Conservation (phyloP, 2,888 invertebrate species). For the Scaeva pyrastri region DNA sequence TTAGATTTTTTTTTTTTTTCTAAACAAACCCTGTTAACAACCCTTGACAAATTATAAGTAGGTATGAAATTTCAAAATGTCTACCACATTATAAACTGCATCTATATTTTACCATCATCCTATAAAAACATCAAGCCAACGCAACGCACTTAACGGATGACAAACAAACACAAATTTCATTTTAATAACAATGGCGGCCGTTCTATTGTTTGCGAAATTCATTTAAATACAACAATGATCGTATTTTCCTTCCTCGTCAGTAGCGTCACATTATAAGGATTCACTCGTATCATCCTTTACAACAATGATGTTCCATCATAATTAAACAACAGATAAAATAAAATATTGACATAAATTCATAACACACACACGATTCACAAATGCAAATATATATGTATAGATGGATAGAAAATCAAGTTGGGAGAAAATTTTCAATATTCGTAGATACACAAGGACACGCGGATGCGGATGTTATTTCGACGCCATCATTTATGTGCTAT, state of each 20-base stretch:
- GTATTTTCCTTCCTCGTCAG: not conserved
- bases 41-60: not conserved
- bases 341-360: conserved; percentile 73
- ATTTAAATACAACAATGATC: conserved; percentile 42
- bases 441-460: conserved; percentile 36
- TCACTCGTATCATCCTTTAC: conserved; percentile 27
- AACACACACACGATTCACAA: conserved; percentile 46
- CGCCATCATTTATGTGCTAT: no score
- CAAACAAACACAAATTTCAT: conserved; percentile 54
- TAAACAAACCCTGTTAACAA: no score
- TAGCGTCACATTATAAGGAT: conserved; percentile 51
- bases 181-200: conserved; percentile 71
- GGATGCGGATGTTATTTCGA: conserved; percentile 67
- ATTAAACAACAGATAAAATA: conserved; percentile 74
- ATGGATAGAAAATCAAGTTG: not conserved
- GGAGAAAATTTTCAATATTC: conserved; percentile 2
- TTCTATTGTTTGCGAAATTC: conserved; percentile 68
- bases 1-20: no score
- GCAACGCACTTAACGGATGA: conserved; percentile 57
- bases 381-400: no score
- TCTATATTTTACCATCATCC: conserved; percentile 15
- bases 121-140: conserved; percentile 18
- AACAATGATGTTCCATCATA: conserved; percentile 49
- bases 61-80: conserved; percentile 63
- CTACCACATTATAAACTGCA: conserved; percentile 48